Conservation (phyloP, 2,888 invertebrate species). For the Vandiemenella viatica region DNA sequence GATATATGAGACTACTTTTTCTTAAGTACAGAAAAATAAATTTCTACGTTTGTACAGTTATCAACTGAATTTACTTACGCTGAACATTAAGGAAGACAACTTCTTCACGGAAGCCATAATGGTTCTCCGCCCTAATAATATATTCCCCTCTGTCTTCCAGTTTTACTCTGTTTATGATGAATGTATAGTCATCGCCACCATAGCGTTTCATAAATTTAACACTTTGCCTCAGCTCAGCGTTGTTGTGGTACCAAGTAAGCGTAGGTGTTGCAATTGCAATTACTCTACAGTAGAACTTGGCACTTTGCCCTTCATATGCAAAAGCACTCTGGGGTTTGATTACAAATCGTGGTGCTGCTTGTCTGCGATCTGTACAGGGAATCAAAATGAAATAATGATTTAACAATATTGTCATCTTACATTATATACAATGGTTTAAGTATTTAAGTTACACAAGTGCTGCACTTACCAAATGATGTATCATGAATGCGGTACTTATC, state of each 20-base stretch:
- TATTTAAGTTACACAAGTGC: background rate
- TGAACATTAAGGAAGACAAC: constrained; percentile 93
- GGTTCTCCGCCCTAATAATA: constrained; percentile 90
- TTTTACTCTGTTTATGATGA: constrained; percentile 91
- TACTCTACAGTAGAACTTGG: constrained; percentile 92
- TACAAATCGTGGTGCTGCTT: constrained; percentile 96
- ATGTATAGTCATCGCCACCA: constrained; percentile 88
- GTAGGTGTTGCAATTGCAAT: constrained; percentile 89
- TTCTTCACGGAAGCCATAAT: constrained; percentile 89
- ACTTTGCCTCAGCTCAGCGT: constrained; percentile 83
- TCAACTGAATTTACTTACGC: no score
- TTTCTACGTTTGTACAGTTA: no score
- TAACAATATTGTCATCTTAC: background rate
- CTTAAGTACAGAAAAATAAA: no score
- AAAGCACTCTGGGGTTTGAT: constrained; percentile 91
- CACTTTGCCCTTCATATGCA: constrained; percentile 93
- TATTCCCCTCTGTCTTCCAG: constrained; percentile 94
- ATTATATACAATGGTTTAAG: background rate
- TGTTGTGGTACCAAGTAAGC: constrained; percentile 89
- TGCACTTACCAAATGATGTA: constrained; percentile 67
- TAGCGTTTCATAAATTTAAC: constrained; percentile 99
- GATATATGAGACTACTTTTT: no score
- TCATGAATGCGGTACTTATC: constrained; percentile 96
- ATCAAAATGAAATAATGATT: background rate
- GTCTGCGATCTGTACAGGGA: constrained; percentile 63